Evolutionary conservation across 2,797 vertebrate species (phyloP), one percentile per base, ranked within the genome.

Genomic region (Danio kyathit): DNA sequence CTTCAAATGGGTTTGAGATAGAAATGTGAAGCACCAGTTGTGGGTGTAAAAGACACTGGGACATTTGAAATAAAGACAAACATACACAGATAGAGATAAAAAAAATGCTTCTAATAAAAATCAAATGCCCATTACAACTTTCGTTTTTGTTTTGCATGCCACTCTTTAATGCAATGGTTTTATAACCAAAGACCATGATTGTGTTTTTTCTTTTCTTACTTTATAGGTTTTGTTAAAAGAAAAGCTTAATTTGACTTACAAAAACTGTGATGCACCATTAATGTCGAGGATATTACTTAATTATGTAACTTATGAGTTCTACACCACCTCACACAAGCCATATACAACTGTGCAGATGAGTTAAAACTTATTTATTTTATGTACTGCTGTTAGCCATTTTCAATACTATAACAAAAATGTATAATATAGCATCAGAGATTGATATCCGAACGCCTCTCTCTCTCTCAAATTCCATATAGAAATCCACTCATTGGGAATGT

Each of bases 281-380:
- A 69, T 54, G 29, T 13, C n/a, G 19, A 54, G 40, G 44, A 40
- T 61, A 61, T 17, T 61, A 12, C 57, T 17, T 3, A 73, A 78
- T 41, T 3, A 14, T 21, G 14, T 48, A 7, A 7, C 67, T 67
- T 59, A 59, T 61, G 64, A n/a, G n/a, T 54, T 72, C 38, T 63
- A 51, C 52, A 29, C 49, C 46, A 54, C 67, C 48, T 79, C 17
- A 64, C 59, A 54, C 48, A 79, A 79, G 77, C 77, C 77, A 79
- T 79, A 64, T 54, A 54, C 46, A 72, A 60, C 40, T 29, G 54
- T 75, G 73, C 48, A 49, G 29, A 74, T 71, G 48, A 61, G 59
- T 78, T 78, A 7, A 40, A 40, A 40, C n/a, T 49, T 59, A 59
- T 70, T 54, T 0, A 41, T 71, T 60, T 72, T 7, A 79, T 14